Base-by-base conservation (phyloP, 2,797 vertebrate genomes). In the Sebastes taczanowskii region DNA sequence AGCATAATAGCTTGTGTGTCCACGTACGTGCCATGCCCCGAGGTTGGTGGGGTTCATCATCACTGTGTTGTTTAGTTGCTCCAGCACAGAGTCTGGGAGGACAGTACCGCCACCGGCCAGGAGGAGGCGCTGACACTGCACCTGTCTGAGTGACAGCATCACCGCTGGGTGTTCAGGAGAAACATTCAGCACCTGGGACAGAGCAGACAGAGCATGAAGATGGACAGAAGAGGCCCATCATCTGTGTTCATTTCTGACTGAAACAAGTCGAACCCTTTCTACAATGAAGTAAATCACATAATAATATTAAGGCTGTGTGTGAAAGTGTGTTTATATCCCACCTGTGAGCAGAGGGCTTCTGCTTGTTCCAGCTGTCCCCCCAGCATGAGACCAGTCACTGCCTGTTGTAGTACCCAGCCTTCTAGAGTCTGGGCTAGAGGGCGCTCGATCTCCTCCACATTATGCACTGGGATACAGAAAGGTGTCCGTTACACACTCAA, bases 341-440 rank as follows among this genome's bases (percentile, higher is more conserved):
- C 99, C 97, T 98, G 97, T 72, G 94, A 95, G 88, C 98, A 99
- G 65, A 99, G 96, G 71, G 95, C 93, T 88, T 99, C 97, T 3
- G 99, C 99, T 89, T 98, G 96, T 32, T 97, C 93, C 53, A 96
- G 91, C 83, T 94, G 96, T 34, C 96, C 96, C n/a, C 89, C 90
- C 80, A 97, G 94, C 79, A 96, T 94, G n/a, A 99, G 95, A 58
- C 96, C 96, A 32, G 95, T 94, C 85, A 98, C 95, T 27, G 97
- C 96, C 92, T 99, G 97, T 76, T 96, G 97, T 1, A 99, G 86
- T 35, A 96, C 97, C 99, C 99, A 99, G 72, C 89, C 94, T 86
- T 99, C 97, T 62, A 99, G 94, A 80, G 90, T 86, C 63, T 82
- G 94, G 60, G 94, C 93, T 23, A 97, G 96, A 69, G 90, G 95